Evolutionary conservation across 1,140 invertebrate genomes (phyloP).

Genomic region (Caenorhabditis inopinata): DNA sequence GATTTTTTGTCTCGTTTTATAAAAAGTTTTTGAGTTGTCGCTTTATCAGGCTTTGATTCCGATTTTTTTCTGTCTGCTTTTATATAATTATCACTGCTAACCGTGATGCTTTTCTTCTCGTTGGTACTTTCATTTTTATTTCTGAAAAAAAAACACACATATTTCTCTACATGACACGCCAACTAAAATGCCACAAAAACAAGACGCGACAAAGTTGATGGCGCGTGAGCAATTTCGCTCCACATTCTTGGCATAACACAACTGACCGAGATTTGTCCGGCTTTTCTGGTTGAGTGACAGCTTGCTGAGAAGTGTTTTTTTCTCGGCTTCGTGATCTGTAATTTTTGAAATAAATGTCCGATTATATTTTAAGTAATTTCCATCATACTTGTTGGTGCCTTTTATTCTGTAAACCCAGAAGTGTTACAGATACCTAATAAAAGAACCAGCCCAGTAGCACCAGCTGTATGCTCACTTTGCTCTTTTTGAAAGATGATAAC

Average conservation of each 20-base stretch:
- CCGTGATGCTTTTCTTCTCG: background rate
- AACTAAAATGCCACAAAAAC: too few relatives aligned
- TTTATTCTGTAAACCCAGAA: too few relatives aligned
- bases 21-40: background rate
- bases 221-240: background rate
- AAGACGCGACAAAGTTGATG: background rate
- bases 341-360: background rate
- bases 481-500: background rate
- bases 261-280: conserved; percentile 24
- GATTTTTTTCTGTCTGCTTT: background rate
- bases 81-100: background rate
- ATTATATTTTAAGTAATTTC: too few relatives aligned
- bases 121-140: background rate
- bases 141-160: background rate
- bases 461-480: background rate
- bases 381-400: too few relatives aligned
- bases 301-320: conserved; percentile 3
- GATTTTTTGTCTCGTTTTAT: conserved; percentile 7
- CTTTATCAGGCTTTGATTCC: background rate
- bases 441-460: conserved; percentile 1
- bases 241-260: background rate
- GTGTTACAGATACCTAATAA: background rate
- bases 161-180: too few relatives aligned
- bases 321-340: conserved; percentile 16
- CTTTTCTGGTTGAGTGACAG: conserved; percentile 30